These are phyloP conservation scores for Ictalurus furcatus DNA, from an alignment of 2,113 vertebrate species.

Conservation along the genomic window DNA sequence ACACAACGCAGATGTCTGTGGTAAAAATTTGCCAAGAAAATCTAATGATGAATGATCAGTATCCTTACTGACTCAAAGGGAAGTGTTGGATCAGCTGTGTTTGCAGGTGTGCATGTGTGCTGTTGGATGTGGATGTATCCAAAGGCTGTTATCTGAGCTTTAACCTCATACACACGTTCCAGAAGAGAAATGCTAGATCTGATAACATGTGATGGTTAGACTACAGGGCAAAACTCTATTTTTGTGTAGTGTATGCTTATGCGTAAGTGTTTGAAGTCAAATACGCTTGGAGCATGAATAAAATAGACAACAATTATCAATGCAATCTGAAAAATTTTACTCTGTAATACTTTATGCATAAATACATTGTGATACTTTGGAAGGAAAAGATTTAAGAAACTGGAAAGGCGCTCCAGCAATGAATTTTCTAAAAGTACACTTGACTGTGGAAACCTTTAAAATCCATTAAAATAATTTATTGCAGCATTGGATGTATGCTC, in stretches of 20 bases:
- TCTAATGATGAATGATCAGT: background rate
- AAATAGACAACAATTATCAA: background rate
- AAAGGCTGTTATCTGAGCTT: background rate
- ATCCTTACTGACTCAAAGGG: background rate
- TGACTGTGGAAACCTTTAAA: background rate
- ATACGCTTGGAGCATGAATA: background rate
- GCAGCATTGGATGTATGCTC: background rate
- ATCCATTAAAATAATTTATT: background rate
- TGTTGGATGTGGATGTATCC: background rate
- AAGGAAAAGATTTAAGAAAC: background rate
- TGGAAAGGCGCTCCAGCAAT: background rate
- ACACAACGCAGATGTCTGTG: background rate
- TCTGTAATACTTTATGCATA: background rate
- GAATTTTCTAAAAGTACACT: background rate
- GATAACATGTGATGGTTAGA: background rate
- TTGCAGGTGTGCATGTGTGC: background rate
- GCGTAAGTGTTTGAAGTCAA: background rate
- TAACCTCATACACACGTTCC: background rate
- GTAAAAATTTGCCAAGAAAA: background rate
- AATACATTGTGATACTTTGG: background rate
- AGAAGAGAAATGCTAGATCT: constrained; percentile 1
- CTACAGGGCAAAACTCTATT: background rate
- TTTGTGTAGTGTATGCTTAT: background rate
- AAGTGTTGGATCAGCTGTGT: constrained; percentile 25
- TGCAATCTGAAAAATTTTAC: background rate